phyloP scores from a whole-genome alignment of 2,888 invertebrate species.

The Zygothrica quintamaculata region DNA sequence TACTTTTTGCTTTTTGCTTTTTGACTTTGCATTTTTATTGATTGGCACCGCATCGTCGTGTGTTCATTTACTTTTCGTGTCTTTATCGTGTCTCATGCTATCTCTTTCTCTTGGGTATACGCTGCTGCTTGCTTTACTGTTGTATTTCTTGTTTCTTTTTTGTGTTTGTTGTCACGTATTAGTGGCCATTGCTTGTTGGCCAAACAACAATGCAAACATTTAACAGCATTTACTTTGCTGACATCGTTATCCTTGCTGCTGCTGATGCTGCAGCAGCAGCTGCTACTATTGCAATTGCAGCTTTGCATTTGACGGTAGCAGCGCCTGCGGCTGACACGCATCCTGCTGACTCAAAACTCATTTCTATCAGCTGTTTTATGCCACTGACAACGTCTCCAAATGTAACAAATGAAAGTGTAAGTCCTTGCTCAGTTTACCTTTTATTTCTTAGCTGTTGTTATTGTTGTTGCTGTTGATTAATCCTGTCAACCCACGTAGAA shows the following conservation, averaged over 20 bases:
- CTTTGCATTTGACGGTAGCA: constrained; percentile 17
- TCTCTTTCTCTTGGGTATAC: neutral
- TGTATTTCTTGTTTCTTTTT: neutral
- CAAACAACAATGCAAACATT: constrained; percentile 35
- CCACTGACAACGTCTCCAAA: constrained; percentile 23
- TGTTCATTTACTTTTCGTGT: too few relatives aligned
- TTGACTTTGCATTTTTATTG: constrained; percentile 50
- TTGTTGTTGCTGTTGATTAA: too few relatives aligned
- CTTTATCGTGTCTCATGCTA: constrained; percentile 2
- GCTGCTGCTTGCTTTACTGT: neutral
- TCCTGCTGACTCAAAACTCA: constrained; percentile 4
- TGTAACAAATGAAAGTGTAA: constrained; percentile 51
- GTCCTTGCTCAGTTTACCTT: neutral
- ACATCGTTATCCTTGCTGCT: constrained; percentile 37
- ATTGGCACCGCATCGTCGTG: constrained; percentile 49
- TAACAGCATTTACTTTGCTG: constrained; percentile 31
- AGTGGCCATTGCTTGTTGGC: constrained; percentile 34
- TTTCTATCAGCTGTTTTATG: constrained; percentile 41
- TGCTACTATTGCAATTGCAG: constrained; percentile 28
- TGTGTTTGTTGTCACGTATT: constrained; percentile 32
- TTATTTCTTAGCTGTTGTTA: constrained; percentile 1
- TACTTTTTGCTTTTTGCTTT: constrained; percentile 17
- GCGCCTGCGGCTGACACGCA: constrained; percentile 1
- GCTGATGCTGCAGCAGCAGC: constrained; percentile 6
- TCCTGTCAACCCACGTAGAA: constrained; percentile 31